Conservation (phyloP, 2,113 vertebrate genomes). For the Propithecus coquereli region DNA sequence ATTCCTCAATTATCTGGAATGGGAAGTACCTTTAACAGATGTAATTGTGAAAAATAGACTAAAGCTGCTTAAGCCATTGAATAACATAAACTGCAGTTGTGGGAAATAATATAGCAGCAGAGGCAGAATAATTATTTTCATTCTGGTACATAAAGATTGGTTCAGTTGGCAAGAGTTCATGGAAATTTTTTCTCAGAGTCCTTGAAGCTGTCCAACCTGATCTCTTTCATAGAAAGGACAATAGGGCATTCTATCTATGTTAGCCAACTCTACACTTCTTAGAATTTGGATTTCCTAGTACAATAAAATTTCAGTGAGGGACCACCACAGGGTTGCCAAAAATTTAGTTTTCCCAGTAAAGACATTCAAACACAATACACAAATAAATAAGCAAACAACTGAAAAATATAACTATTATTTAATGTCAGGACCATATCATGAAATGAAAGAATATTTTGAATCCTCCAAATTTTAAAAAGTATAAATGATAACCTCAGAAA, state of each 20-base stretch:
- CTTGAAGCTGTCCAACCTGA: not conserved
- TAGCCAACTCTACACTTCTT: not conserved
- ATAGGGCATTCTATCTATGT: not conserved
- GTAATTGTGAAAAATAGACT: not conserved
- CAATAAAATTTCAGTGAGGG: not conserved
- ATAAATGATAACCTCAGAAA: not conserved
- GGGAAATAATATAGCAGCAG: not conserved
- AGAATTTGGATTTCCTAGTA: not conserved
- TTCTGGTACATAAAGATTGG: not conserved
- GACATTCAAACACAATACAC: not conserved
- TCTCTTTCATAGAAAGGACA: not conserved
- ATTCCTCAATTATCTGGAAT: not conserved
- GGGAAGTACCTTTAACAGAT: not conserved
- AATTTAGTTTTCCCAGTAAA: not conserved
- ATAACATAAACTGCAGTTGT: not conserved
- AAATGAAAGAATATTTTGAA: not conserved
- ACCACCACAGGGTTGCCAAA: not conserved
- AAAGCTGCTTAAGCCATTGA: not conserved
- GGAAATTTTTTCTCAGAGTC: not conserved
- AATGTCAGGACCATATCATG: not conserved
- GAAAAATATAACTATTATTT: not conserved
- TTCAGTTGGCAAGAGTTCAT: not conserved
- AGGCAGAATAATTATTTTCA: not conserved
- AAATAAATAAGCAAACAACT: not conserved
- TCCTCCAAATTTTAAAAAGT: not conserved